Percentiles rank a stretch among this genome's conserved stretches.
phyloP scores from a whole-genome alignment of 2,113 vertebrate genomes.

The Triplophysa dalaica region DNA sequence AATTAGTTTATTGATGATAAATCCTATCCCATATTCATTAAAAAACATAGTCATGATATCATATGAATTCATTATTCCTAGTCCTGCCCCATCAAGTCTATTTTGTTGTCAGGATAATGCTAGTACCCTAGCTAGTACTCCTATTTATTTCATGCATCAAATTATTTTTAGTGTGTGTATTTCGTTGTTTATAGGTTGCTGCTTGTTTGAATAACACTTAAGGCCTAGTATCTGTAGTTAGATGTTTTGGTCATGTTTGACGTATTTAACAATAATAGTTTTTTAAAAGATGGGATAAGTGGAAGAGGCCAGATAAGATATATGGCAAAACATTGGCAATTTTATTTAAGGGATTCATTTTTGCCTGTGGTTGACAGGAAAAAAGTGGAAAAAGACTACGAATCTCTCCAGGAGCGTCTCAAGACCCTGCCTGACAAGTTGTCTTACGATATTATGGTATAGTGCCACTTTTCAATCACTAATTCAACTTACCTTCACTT shows the following conservation, averaged over 20 bases:
- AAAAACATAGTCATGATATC: background rate
- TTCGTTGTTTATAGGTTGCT: too few species aligned
- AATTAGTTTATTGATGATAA: background rate
- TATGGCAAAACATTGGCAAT: too few species aligned
- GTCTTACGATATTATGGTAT: slow-evolving; percentile 92
- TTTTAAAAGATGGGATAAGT: background rate
- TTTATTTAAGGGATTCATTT: slow-evolving; percentile 8
- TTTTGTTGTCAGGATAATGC: background rate
- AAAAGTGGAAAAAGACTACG: slow-evolving; percentile 89
- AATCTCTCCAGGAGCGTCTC: slow-evolving; percentile 86
- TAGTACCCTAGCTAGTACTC: too few species aligned
- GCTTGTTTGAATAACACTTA: background rate
- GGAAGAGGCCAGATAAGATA: too few species aligned
- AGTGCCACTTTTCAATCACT: background rate
- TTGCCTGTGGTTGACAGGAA: slow-evolving; percentile 73
- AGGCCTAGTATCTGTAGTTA: background rate
- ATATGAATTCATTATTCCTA: background rate
- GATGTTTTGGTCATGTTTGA: background rate
- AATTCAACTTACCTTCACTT: background rate
- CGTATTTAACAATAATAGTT: background rate
- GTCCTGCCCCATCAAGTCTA: background rate
- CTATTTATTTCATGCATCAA: background rate
- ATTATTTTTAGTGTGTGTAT: background rate
- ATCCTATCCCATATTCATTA: background rate
- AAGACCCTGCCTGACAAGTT: slow-evolving; percentile 87